These are phyloP conservation scores for Micrastur ruficollis DNA, from an alignment of 2,797 vertebrate species.

Conservation along the genomic window DNA sequence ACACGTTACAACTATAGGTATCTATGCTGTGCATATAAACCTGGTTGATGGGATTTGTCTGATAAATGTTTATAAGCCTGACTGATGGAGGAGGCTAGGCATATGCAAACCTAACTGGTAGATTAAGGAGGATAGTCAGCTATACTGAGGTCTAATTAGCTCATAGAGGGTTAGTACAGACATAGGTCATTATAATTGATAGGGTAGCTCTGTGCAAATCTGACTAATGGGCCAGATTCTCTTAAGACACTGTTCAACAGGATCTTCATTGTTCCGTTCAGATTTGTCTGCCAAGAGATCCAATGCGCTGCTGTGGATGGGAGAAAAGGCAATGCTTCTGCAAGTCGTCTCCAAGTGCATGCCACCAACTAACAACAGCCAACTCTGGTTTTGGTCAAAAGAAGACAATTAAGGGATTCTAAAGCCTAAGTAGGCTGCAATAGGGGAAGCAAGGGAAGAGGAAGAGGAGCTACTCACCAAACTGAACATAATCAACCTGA, in stretches of 20 bases:
- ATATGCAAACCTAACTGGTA: background rate
- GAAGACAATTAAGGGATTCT: background rate
- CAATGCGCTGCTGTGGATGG: background rate
- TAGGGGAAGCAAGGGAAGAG: background rate
- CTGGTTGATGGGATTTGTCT: background rate
- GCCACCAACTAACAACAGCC: background rate
- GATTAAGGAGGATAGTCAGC: background rate
- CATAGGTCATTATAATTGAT: rapidly evolving
- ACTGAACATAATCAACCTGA: background rate
- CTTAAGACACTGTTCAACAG: background rate
- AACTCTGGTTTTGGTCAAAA: background rate
- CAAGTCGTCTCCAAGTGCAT: background rate
- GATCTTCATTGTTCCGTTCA: background rate
- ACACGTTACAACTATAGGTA: background rate
- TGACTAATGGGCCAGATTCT: background rate
- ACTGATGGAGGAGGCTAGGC: background rate
- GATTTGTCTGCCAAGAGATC: background rate
- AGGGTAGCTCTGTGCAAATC: background rate
- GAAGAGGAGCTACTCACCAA: background rate
- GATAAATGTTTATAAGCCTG: background rate
- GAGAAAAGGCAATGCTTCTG: background rate
- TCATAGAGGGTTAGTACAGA: background rate
- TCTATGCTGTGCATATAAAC: background rate
- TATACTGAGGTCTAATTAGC: background rate
- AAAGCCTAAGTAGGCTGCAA: background rate